These are phyloP conservation scores for Malthinus seriepunctatus DNA, from an alignment of 2,888 invertebrate species.

Conservation along the genomic window DNA sequence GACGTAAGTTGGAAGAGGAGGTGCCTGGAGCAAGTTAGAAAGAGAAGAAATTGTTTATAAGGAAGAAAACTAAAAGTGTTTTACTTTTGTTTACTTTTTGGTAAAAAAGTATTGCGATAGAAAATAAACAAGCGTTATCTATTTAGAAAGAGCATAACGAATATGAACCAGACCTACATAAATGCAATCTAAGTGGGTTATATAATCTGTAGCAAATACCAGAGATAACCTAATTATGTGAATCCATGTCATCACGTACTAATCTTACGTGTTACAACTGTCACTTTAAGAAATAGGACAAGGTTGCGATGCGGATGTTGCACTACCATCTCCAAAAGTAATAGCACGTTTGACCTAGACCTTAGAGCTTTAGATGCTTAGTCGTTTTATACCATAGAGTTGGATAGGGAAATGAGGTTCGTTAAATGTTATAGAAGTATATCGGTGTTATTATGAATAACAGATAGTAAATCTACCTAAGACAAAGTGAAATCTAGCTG, in stretches of 20 bases:
- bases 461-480: constrained; percentile 41
- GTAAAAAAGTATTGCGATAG: not conserved
- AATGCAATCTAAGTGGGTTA: constrained; percentile 26
- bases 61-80: not conserved
- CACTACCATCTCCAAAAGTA: constrained; percentile 19
- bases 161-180: constrained; percentile 22
- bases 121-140: constrained; percentile 5
- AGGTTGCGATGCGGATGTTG: constrained; percentile 30
- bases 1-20: too few species aligned
- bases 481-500: constrained; percentile 43
- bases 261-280: constrained; percentile 20
- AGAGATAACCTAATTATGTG: constrained; percentile 28
- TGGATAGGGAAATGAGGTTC: constrained; percentile 24
- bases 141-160: constrained; percentile 6
- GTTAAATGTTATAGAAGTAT: constrained; percentile 34
- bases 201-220: constrained; percentile 23
- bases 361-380: constrained; percentile 16
- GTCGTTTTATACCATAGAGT: not conserved
- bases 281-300: constrained; percentile 25
- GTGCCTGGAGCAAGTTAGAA: too few species aligned
- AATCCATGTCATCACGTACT: constrained; percentile 23
- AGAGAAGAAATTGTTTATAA: too few species aligned
- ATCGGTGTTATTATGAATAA: constrained; percentile 37
- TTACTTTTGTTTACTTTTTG: not conserved
- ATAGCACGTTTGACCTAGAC: constrained; percentile 28